Base-by-base conservation (phyloP, 2,113 vertebrate species). In the Zootoca vivipara region DNA sequence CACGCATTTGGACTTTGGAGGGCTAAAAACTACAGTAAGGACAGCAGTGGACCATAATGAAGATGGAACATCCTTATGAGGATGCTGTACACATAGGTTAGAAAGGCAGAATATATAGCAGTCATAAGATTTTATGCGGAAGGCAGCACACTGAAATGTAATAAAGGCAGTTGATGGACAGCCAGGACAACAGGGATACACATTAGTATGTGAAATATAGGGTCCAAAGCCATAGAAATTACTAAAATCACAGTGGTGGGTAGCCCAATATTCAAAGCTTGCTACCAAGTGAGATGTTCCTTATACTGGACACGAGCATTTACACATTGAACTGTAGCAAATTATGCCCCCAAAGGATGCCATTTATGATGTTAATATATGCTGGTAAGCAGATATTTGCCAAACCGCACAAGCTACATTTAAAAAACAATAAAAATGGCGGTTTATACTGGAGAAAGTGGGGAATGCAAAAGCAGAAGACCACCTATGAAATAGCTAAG, bases 81-180 rank as follows among this genome's bases (percentile, higher is more conserved):
- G 70, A 74, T 74, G 33, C 70, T 62, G 56, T 24, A 28, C 83
- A 85, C 33, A 75, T 75, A 74, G 82, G 28, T 83, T 83, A 70
- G 28, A 30, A 83, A 83, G 40, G 26, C 33, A 85, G 70, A n/a
- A 85, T 62, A 85, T 74, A 74, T 58, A 28, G 83, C 70, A 85
- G 83, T 85, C 56, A 74, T 85, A 62, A 85, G 22, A 85, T 85
- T 85, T 75, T 85, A 85, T 70, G 30, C 62, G 33, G 33, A 75
- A 58, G 72, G 52, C 52, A 75, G 28, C 70, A 85, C 52, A 74
- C n/a, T 40, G 83, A 73, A 75, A 85, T 85, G n/a, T 70, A 85
- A 58, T 84, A 58, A 85, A 85, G 52, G 22, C 70, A 35, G 38
- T 58, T 38, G 70, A 85, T 74, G 83, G 69, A 74, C 52, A 85